These are phyloP conservation scores for Drosophila hawaiiensis DNA, from an alignment of 2,888 invertebrate genomes.

Conservation along the genomic window DNA sequence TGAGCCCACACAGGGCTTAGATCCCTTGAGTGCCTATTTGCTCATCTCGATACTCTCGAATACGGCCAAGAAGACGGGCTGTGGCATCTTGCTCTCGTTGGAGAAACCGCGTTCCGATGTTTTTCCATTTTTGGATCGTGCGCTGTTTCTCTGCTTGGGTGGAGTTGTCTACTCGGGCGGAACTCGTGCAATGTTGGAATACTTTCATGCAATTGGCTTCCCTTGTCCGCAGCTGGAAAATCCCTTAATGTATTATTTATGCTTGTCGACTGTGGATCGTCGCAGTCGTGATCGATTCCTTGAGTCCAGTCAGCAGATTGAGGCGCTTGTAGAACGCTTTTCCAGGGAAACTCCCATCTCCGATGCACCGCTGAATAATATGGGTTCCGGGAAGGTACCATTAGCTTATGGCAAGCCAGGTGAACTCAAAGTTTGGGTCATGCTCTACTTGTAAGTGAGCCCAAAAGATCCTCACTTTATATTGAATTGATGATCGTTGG, in stretches of 20 bases:
- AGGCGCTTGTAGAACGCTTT: slow-evolving; percentile 95
- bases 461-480: not conserved
- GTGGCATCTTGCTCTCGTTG: slow-evolving; percentile 95
- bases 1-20: slow-evolving; percentile 97
- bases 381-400: slow-evolving; percentile 89
- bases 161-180: slow-evolving; percentile 97
- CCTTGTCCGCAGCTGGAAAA: slow-evolving; percentile 98
- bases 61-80: slow-evolving; percentile 94
- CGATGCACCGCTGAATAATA: slow-evolving; percentile 87
- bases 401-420: slow-evolving; percentile 91
- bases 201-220: slow-evolving; percentile 97
- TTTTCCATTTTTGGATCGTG: slow-evolving; percentile 96
- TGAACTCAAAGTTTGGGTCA: slow-evolving; percentile 88
- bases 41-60: slow-evolving; percentile 97
- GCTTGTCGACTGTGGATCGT: slow-evolving; percentile 88
- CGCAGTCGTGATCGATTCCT: slow-evolving; percentile 94
- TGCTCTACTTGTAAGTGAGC: slow-evolving; percentile 88
- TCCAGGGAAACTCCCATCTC: slow-evolving; percentile 92
- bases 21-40: slow-evolving; percentile 97
- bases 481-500: too few species aligned
- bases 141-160: slow-evolving; percentile 95
- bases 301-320: slow-evolving; percentile 97
- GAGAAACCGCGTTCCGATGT: slow-evolving; percentile 97
- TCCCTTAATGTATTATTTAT: slow-evolving; percentile 97
- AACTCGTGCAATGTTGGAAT: slow-evolving; percentile 96